Base-by-base conservation (phyloP, 1,140 invertebrate genomes). In the Drosophila burlai region DNA sequence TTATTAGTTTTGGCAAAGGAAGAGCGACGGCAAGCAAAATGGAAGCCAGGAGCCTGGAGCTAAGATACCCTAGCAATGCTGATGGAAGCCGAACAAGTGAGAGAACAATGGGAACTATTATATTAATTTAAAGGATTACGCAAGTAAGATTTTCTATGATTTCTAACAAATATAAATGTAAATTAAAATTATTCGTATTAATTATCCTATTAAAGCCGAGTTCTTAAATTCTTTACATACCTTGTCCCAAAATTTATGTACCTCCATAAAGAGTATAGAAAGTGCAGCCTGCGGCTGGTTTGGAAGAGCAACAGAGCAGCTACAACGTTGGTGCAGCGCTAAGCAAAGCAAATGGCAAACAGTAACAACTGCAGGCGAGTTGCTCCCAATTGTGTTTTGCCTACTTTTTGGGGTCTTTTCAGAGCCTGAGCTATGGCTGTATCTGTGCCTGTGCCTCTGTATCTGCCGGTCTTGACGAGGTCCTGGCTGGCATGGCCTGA, bases 401-500 rank as follows among this genome's bases (percentile, higher is more conserved):
- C 40, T 43, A 34, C 66, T 71, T 65, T 67, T 66, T 36, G 24
- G 13, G 21, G 52, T 38, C 15, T 36, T n/a, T 42, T 15, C 5
- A 36, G 7, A 21, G 21, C 46, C 21, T 13, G 13, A 8, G 45
- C 21, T 15, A 47, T 8, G 21, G 7, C 46, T 43, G 55, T 65
- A n/a, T 13, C 18, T 66, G 26, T 59, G 36, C 11, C 29, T 66
- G n/a, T 60, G 36, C 11, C n/a, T 8, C 34, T 54, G 31, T 57
- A 57, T 76, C 64, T 61, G 69, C 50, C 49, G 38, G 21, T 15
- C 34, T n/a, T 50, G 54, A 60, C 57, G 10, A 60, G 54, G 36
- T 69, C 46, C 69, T 84, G 60, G 66, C 73, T 84, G 67, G 72
- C 67, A 84, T 64, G 46, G 61, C 64, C 74, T 79, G 74, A 75